Evolutionary conservation across 2,113 vertebrate species (phyloP), one percentile per base, ranked within the genome.

Genomic region (Euleptes europaea): DNA sequence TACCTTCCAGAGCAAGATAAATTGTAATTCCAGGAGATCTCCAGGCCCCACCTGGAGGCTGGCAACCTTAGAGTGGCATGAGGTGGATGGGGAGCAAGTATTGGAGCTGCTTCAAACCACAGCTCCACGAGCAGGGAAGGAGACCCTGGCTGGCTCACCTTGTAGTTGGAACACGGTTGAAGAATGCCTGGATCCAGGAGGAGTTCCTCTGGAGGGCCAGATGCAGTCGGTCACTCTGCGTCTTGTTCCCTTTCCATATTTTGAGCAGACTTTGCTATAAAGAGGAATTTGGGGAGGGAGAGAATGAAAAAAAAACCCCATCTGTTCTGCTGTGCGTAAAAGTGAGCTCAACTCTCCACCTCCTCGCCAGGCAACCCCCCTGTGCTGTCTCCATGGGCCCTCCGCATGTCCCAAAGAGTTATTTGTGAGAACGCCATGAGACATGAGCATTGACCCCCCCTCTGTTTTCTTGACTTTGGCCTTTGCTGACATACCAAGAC

Each of bases 81-180:
- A 8, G 38, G 23, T 28, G 40, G 60, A 40, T 31, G 5, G 17
- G 8, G 26, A 40, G 40, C 9, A 28, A 33, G 28, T 12, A 28
- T 0, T 23, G 51, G 75, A 47, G 19, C 33, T 78, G 75, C n/a
- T 51, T 57, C 14, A n/a, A 31, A 19, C 33, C 57, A 54, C 8
- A 54, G 9, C 54, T 60, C n/a, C 23, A 14, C 28, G 54, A 33
- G 21, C 12, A 28, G 51, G 8, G 3, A 21, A 19, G 28, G 44
- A 1, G 17, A 44, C 51, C 77, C 0, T 1, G 73, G 8, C 47
- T 6, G 0, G 13, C 33, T 23, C 11, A 28, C 40, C 71, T 44
- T 10, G 3, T 23, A 10, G n/a, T 71, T 4, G 33, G 33, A 70
- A 33, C 13, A 13, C 28, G 8, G 13, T 47, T 15, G 5, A 14